A percentile compares a stretch with the other conserved stretches of the same genome.
phyloP scores from a whole-genome alignment of 2,113 vertebrate genomes.

The Sander vitreus region DNA sequence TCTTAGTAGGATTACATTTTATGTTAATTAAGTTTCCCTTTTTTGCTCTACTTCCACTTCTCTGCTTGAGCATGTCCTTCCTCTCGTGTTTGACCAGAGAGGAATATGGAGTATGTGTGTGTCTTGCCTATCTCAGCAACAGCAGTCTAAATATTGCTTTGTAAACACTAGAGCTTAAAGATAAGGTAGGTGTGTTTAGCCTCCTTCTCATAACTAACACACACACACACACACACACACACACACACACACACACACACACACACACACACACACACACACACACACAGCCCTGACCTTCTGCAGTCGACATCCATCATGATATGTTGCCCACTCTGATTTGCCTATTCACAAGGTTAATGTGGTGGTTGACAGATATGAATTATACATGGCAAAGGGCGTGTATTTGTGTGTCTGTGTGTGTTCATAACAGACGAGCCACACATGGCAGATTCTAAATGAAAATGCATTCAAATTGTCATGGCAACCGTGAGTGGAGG shows the following conservation, averaged over 20 bases:
- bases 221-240: constrained; percentile 8
- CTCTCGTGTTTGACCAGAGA: background rate
- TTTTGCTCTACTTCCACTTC: background rate
- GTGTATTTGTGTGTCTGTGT: background rate
- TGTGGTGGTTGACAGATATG: constrained; percentile 12
- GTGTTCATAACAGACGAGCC: background rate
- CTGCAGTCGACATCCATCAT: constrained; percentile 37
- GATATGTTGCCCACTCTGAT: background rate
- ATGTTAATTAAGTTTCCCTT: background rate
- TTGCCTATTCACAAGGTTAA: constrained; percentile 46
- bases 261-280: constrained; percentile 16
- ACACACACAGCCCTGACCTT: constrained; percentile 23
- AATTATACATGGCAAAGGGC: constrained; percentile 55
- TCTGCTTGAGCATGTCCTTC: constrained; percentile 13
- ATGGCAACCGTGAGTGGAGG: constrained; percentile 25
- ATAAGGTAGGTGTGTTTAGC: background rate
- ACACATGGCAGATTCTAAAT: constrained; percentile 4
- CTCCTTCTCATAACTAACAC: background rate
- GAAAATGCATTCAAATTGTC: constrained; percentile 48
- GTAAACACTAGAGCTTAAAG: background rate
- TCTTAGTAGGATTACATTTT: background rate
- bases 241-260: constrained; percentile 3
- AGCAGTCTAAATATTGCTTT: background rate
- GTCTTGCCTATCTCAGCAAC: constrained; percentile 8
- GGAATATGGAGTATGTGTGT: background rate